These are phyloP conservation scores for Scelioninae gen. 2 DNA, from an alignment of 2,888 invertebrate genomes.

Conservation along the genomic window DNA sequence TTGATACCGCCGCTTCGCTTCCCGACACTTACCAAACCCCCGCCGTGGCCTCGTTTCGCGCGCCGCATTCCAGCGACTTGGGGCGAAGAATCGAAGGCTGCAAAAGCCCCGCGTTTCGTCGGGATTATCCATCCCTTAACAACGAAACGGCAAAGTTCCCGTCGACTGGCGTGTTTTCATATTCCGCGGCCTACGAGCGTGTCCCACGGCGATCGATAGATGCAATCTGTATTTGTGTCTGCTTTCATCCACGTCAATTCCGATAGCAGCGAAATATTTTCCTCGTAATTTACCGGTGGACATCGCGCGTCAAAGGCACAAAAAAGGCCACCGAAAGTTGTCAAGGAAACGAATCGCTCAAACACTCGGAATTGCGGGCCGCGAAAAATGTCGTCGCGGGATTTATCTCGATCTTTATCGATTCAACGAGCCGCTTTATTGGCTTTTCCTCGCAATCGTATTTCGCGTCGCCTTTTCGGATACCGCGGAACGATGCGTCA, in stretches of 20 bases:
- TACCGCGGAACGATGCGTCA: constrained; percentile 20
- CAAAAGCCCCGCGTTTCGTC: constrained; percentile 2
- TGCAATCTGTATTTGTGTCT: constrained; percentile 58
- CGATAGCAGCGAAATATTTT: constrained; percentile 52
- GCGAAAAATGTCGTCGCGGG: constrained; percentile 17
- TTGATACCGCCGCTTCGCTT: no score
- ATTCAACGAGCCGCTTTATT: constrained; percentile 39
- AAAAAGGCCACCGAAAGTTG: constrained; percentile 72
- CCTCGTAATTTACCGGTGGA: constrained; percentile 49
- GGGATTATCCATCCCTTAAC: neutral
- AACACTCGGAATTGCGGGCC: constrained; percentile 64
- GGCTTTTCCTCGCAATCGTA: constrained; percentile 15
- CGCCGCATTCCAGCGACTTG: no score
- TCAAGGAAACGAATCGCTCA: constrained; percentile 69
- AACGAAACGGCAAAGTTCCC: constrained; percentile 17
- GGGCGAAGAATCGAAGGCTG: no score
- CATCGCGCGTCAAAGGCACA: constrained; percentile 59
- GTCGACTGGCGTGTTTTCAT: constrained; percentile 37
- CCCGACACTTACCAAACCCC: no score
- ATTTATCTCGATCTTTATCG: constrained; percentile 54
- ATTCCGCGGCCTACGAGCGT: constrained; percentile 33
- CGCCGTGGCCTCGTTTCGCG: no score
- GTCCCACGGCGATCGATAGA: constrained; percentile 51
- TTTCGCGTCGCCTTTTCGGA: constrained; percentile 16
- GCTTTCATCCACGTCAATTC: constrained; percentile 57